These are phyloP conservation scores for Epirrita christyi DNA, from an alignment of 2,888 invertebrate genomes.

Conservation along the genomic window DNA sequence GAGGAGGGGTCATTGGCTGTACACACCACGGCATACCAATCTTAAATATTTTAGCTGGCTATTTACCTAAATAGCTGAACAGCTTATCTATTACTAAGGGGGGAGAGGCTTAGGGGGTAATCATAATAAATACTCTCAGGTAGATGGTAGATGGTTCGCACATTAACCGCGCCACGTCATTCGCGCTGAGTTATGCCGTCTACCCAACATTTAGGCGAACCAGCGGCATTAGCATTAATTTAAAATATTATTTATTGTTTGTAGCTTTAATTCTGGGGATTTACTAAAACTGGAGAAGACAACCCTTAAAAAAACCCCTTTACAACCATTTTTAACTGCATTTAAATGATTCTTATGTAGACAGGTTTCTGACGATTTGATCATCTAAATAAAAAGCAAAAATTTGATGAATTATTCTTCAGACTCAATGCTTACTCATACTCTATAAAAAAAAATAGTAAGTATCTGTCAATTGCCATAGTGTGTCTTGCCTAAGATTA, in stretches of 20 bases:
- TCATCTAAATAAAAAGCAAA: too few species aligned
- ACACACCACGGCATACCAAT: background rate
- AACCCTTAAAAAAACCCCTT: too few species aligned
- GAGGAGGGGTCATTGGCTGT: too few species aligned
- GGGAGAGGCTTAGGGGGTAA: conserved; percentile 64
- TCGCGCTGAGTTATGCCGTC: conserved; percentile 74
- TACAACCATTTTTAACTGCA: too few species aligned
- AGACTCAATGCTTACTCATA: too few species aligned
- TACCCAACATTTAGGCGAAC: conserved; percentile 76
- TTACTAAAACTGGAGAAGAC: conserved; percentile 41
- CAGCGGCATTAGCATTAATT: conserved; percentile 82
- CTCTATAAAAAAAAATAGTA: too few species aligned
- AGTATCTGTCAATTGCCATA: too few species aligned
- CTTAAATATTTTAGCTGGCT: conserved; percentile 11
- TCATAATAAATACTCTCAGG: conserved; percentile 70
- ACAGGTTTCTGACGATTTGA: too few species aligned
- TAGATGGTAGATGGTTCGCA: conserved; percentile 54
- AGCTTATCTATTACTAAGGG: conserved; percentile 72
- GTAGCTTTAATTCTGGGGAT: conserved; percentile 58
- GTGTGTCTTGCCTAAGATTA: too few species aligned
- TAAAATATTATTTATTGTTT: conserved; percentile 84
- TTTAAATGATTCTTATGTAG: too few species aligned
- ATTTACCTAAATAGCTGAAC: conserved; percentile 39
- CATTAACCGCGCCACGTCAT: conserved; percentile 70
- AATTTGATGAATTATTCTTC: too few species aligned